Evolutionary conservation across 2,888 invertebrate genomes (phyloP), one percentile per base, ranked within the genome.

Genomic region (Drosophila robusta): DNA sequence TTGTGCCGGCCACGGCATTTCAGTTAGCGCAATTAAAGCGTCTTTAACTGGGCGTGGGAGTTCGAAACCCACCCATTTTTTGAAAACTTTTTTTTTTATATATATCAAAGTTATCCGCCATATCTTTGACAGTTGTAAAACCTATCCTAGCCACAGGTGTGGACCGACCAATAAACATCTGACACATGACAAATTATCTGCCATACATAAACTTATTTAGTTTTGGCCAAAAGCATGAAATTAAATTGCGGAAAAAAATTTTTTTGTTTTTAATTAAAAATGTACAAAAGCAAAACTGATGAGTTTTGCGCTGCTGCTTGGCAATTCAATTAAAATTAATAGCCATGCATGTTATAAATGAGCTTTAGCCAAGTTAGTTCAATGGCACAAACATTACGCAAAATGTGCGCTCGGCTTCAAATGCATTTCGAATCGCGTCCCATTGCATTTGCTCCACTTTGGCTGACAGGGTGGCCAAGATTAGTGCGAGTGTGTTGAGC

Each of bases 31-130:
- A 83, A 83, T 83, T 88, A 83, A 83, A 82, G 57, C 80, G 67
- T 49, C 87, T 82, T 83, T 88, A 88, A 80, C 65, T 64, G 80
- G 87, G 84, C 87, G 83, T 88, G 89, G 84, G 84, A 88, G 70
- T 46, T 50, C 9, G 45, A 52, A 36, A 38, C 49, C 44, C 64
- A 64, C 47, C 60, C 64, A 55, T 46, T 38, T 24, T 68, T 55
- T 34, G 46, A 16, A 18, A 14, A 24, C 18, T 44, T 26, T 12
- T 34, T 50, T 16, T 24, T 46, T 24, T 14, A 9, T 14, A 39
- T 41, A 6, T 32, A 36, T 16, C 8, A 39, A 24, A n/a, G 44
- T n/a, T 64, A 60, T 60, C 60, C 44, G 46, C 6, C 32, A 36
- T 18, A 22, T n/a, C 41, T 36, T 5, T 18, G 4, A 50, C 22